Conservation (phyloP, 2,113 vertebrate species). For the Chaetura pelagica region DNA sequence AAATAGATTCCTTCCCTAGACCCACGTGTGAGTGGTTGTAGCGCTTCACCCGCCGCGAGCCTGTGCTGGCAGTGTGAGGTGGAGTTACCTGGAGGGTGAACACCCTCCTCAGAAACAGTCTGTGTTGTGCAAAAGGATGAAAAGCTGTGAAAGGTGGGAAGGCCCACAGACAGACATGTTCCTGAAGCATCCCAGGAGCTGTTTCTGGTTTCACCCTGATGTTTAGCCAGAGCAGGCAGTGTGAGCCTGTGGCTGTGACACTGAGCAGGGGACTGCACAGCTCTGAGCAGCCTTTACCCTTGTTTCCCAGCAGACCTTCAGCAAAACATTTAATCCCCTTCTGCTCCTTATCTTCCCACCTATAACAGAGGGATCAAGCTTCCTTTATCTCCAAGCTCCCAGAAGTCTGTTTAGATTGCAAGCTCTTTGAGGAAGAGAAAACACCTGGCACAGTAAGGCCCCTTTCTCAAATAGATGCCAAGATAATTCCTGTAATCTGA, state of each 20-base stretch:
- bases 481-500: neutral
- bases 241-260: neutral
- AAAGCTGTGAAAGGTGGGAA: constrained; percentile 3
- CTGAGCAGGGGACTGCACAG: neutral
- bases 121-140: neutral
- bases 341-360: neutral
- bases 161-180: neutral
- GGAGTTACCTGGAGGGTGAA: neutral
- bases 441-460: constrained; percentile 13
- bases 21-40: accelerated
- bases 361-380: neutral
- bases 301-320: neutral
- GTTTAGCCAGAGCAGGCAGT: neutral
- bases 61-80: neutral
- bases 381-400: neutral
- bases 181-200: neutral
- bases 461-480: neutral
- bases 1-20: neutral
- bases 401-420: neutral
- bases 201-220: neutral
- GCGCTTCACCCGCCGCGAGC: accelerated
- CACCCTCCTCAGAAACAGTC: neutral
- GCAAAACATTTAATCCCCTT: constrained; percentile 5
- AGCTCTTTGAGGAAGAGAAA: neutral
- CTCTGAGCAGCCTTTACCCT: neutral